These are phyloP conservation scores for Anoncus sp. DNA, from an alignment of 2,888 invertebrate genomes.

Conservation along the genomic window DNA sequence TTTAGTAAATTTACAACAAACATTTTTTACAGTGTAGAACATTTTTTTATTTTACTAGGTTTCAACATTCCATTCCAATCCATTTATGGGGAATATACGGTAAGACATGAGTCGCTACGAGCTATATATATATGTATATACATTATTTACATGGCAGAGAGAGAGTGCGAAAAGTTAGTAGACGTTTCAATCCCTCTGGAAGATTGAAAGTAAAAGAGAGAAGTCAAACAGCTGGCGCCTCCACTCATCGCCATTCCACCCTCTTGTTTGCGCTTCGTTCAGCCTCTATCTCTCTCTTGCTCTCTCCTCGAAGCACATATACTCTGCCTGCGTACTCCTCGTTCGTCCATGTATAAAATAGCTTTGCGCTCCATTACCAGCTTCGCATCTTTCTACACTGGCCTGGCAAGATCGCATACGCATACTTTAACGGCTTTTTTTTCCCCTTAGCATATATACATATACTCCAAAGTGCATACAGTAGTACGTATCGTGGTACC, in stretches of 20 bases:
- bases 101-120: background rate
- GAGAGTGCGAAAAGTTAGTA: constrained; percentile 43
- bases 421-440: constrained; percentile 23
- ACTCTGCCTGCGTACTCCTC: constrained; percentile 2
- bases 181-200: constrained; percentile 32
- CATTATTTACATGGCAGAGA: constrained; percentile 33
- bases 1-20: too few relatives aligned
- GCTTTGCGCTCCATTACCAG: constrained; percentile 49
- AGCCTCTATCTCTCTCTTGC: background rate
- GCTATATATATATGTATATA: too few relatives aligned
- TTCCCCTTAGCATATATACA: constrained; percentile 10
- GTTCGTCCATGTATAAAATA: constrained; percentile 43
- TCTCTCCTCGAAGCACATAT: constrained; percentile 18
- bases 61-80: background rate
- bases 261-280: constrained; percentile 43
- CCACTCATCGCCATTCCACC: constrained; percentile 35
- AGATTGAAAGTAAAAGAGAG: constrained; percentile 50
- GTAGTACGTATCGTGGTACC: constrained; percentile 34
- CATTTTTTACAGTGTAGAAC: too few relatives aligned
- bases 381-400: constrained; percentile 39
- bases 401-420: constrained; percentile 32
- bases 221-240: constrained; percentile 56
- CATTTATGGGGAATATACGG: background rate
- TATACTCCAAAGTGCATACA: constrained; percentile 22
- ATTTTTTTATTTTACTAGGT: too few relatives aligned